Evolutionary conservation across 2,888 invertebrate species (phyloP).

Genomic region (Minunthozetes semirufus): DNA sequence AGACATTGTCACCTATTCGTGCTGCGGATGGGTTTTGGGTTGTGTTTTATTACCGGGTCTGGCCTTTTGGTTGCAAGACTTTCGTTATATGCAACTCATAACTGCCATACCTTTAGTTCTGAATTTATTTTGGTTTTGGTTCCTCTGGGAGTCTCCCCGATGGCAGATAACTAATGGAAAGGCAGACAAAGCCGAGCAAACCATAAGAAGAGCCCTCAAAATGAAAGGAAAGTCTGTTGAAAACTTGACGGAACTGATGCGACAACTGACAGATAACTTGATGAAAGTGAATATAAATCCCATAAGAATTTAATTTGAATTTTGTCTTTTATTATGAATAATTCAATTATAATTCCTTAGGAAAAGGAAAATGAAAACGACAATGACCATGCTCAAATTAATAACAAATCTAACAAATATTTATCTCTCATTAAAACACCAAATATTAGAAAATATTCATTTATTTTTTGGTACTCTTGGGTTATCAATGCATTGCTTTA

Average conservation of each 20-base stretch:
- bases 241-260: constrained; percentile 1
- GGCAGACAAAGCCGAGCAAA: constrained; percentile 10
- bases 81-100: constrained; percentile 23
- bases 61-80: constrained; percentile 29
- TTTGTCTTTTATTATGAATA: too few species aligned
- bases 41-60: constrained; percentile 29
- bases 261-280: background rate
- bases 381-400: too few species aligned
- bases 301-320: too few species aligned
- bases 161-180: constrained; percentile 34
- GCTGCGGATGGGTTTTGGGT: constrained; percentile 33
- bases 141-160: constrained; percentile 26
- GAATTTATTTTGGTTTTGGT: constrained; percentile 30
- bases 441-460: constrained; percentile 25
- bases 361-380: too few species aligned
- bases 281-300: background rate
- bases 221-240: background rate
- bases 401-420: background rate
- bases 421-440: constrained; percentile 27
- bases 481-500: constrained; percentile 81
- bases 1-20: background rate
- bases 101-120: background rate
- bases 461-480: constrained; percentile 43
- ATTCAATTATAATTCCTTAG: too few species aligned
- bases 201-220: constrained; percentile 7